Conservation (phyloP, 2,888 invertebrate genomes). For the Thera britannica region DNA sequence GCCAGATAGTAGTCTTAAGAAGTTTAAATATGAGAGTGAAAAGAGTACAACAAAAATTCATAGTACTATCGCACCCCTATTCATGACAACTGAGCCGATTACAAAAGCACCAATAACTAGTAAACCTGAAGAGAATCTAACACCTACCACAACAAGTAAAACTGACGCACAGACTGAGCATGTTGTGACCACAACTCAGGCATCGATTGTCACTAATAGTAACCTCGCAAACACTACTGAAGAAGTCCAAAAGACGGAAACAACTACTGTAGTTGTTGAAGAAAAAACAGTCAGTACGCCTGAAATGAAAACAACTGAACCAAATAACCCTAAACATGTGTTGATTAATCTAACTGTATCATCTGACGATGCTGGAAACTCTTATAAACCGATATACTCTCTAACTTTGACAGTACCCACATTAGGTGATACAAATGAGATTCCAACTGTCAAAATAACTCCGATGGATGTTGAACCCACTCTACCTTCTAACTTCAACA, state of each 20-base stretch:
- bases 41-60: constrained; percentile 38
- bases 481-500: constrained; percentile 72
- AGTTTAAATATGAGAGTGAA: constrained; percentile 67
- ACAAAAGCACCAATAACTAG: constrained; percentile 48
- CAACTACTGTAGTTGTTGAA: constrained; percentile 44
- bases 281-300: constrained; percentile 58
- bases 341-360: constrained; percentile 93
- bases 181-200: constrained; percentile 55
- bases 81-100: constrained; percentile 43
- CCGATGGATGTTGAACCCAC: constrained; percentile 76
- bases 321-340: constrained; percentile 85
- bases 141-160: constrained; percentile 53
- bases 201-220: constrained; percentile 59
- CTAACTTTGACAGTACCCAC: constrained; percentile 92
- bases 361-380: constrained; percentile 83
- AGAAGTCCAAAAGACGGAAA: constrained; percentile 41
- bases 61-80: constrained; percentile 38
- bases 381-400: constrained; percentile 89
- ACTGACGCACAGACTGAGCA: constrained; percentile 60
- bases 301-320: constrained; percentile 65
- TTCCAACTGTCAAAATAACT: constrained; percentile 84
- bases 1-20: constrained; percentile 57
- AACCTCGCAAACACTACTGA: constrained; percentile 50
- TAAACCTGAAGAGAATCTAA: constrained; percentile 47
- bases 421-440: constrained; percentile 77